Evolutionary conservation across 2,113 vertebrate species (phyloP), one percentile per base, ranked within the genome.

Genomic region (Sciurus niger): DNA sequence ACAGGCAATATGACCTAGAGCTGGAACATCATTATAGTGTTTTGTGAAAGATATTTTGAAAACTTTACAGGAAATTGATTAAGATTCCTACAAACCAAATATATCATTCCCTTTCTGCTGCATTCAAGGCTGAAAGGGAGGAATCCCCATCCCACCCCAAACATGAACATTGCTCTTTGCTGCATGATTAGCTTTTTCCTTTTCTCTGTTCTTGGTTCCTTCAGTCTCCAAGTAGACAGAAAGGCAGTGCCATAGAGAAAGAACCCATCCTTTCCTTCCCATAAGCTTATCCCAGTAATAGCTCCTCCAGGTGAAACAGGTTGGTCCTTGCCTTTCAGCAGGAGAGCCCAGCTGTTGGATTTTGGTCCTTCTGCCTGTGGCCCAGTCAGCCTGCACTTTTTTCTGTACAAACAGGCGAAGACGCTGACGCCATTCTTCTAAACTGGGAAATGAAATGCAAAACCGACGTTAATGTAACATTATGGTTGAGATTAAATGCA

Each of bases 401-500:
- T 93, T 37, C 67, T 83, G 40, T 94, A 70, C 82, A 93, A 60
- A 94, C 60, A 94, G 90, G 93, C 72, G 0, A 94, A 98, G 97
- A 93, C 68, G 1, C 96, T 97, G 96, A 92, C 0, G 90, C 95
- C 97, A 83, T 98, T 98, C 97, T 96, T 97, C 92, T 97, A 98
- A 97, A 97, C 97, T 97, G 95, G 97, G 90, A 98, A 98, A 98
- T 98, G 97, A 98, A 98, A 98, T 98, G 98, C 98, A 98, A 97
- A 97, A 98, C 97, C 82, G 95, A 97, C 94, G 63, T 97, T 98
- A 98, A 98, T 98, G 95, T 97, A 97, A 98, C 96, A 97, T 98
- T 98, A 97, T 97, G 98, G 98, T 97, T 96, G 97, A 98, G 98
- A 98, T 98, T 98, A 98, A 98, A 98, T 98, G 98, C 97, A 97